Evolutionary conservation across 2,113 vertebrate species (phyloP), one percentile per base, ranked within the genome.

Genomic region (Tetrao urogallus): DNA sequence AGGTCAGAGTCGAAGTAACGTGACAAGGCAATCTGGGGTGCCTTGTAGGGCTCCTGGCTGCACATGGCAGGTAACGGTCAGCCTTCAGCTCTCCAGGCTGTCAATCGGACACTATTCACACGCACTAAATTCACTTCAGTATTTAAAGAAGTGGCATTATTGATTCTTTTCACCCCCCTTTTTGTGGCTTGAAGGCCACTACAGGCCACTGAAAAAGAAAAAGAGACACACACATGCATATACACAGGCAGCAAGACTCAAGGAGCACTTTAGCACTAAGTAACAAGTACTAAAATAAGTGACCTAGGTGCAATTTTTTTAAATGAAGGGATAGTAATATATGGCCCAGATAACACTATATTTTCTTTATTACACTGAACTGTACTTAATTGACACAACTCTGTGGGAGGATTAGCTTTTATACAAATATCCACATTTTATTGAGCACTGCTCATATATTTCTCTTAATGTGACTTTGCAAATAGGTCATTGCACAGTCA

Each of bases 351-450:
- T 85, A 89, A 66, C 79, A 80, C 56, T 90, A 6, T 48, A 90
- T 93, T 96, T 95, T 95, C 88, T 94, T 95, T 87, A 94, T 84
- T 96, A 95, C 76, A 79, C 63, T 67, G 64, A 95, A 82, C 67
- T 90, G n/a, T 69, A 89, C 72, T 93, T 88, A 95, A 95, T 50
- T 86, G 77, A 76, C 24, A 74, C 57, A 86, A 54, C 40, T 95
- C 56, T 8, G 4, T 70, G 64, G 77, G 40, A 90, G 47, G 72
- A 91, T 93, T 80, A 95, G 73, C 48, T 95, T 94, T 96, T 82
- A 77, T 58, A 92, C 89, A 93, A 95, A 92, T 32, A 89, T 6
- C 34, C 54, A 61, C 52, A 27, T 75, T 77, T 75, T 86, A 66
- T 66, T 93, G 47, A 28, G 27, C 25, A 57, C 38, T 88, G 45